Percentiles rank a stretch among this genome's conserved stretches.
Conservation (phyloP, 53 echinoderm and acorn worm genomes). For the Pentamera pediparva region DNA sequence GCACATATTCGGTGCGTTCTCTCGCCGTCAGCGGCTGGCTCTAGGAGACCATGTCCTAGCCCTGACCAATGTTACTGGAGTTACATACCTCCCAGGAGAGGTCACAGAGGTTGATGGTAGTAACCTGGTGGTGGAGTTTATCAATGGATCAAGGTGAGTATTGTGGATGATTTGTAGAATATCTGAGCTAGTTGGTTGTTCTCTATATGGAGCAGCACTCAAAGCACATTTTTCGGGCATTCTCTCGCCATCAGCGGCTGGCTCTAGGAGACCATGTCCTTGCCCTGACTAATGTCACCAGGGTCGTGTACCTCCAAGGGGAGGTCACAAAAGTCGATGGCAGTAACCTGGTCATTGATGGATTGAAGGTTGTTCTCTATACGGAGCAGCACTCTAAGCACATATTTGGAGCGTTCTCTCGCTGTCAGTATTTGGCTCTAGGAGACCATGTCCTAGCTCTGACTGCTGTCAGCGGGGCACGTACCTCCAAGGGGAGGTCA, state of each 20-base stretch:
- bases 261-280: constrained; percentile 81
- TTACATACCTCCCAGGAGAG: constrained; percentile 83
- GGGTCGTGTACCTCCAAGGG: constrained; percentile 73
- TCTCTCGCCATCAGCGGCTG: constrained; percentile 75
- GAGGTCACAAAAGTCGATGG: constrained; percentile 60
- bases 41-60: constrained; percentile 82
- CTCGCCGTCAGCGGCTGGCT: constrained; percentile 76
- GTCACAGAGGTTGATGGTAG: constrained; percentile 52
- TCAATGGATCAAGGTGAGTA: constrained; percentile 74
- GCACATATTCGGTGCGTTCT: constrained; percentile 92
- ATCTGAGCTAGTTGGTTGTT: too few species aligned
- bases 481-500: constrained; percentile 78
- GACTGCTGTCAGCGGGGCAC: constrained; percentile 45
- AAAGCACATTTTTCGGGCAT: constrained; percentile 84
- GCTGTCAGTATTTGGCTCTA: constrained; percentile 76
- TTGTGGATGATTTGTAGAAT: too few species aligned
- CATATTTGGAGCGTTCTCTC: constrained; percentile 91
- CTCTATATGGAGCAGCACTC: constrained; percentile 71
- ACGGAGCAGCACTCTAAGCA: constrained; percentile 63
- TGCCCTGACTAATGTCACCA: constrained; percentile 55
- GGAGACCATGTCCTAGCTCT: constrained; percentile 80
- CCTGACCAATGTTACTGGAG: constrained; percentile 44
- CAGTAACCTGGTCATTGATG: constrained; percentile 48
- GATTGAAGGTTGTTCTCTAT: too few species aligned
- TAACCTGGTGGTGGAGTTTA: constrained; percentile 74